A percentile compares a stretch with the other conserved stretches of the same genome.
Conservation (phyloP, 64 coral and sea anemone species). For the Dendronephthya gigantea region DNA sequence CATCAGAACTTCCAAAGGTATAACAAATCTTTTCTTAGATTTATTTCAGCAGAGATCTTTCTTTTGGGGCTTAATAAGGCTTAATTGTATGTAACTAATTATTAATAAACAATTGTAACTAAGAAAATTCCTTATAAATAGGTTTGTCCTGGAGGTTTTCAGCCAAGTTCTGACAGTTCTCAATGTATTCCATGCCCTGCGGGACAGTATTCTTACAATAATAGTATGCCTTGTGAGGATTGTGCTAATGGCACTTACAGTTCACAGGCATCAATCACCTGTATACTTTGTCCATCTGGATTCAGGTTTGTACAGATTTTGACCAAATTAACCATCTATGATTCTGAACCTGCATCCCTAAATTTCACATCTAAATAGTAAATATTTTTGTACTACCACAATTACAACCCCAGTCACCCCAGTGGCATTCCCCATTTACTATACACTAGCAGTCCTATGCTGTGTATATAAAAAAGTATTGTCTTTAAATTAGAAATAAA, state of each 20-base stretch:
- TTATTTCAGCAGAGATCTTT: not conserved
- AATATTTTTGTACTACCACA: not conserved
- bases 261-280: constrained; percentile 38
- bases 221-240: constrained; percentile 35
- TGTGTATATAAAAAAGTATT: no score
- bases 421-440: no score
- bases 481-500: no score
- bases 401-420: no score
- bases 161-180: not conserved
- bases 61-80: not conserved
- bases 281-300: constrained; percentile 50
- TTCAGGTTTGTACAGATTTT: constrained; percentile 52
- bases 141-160: constrained; percentile 8
- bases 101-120: not conserved
- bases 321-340: not conserved
- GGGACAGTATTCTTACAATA: not conserved
- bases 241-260: constrained; percentile 76
- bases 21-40: not conserved
- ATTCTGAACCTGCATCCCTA: not conserved
- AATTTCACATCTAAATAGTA: not conserved
- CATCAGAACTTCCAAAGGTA: constrained; percentile 9
- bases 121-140: not conserved
- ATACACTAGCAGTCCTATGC: no score
- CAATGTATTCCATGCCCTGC: not conserved
- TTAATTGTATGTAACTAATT: no score